Percentiles rank a stretch among this genome's conserved stretches.
Evolutionary conservation across 2,888 invertebrate species (phyloP).

Genomic region (Hartigia nigra): DNA sequence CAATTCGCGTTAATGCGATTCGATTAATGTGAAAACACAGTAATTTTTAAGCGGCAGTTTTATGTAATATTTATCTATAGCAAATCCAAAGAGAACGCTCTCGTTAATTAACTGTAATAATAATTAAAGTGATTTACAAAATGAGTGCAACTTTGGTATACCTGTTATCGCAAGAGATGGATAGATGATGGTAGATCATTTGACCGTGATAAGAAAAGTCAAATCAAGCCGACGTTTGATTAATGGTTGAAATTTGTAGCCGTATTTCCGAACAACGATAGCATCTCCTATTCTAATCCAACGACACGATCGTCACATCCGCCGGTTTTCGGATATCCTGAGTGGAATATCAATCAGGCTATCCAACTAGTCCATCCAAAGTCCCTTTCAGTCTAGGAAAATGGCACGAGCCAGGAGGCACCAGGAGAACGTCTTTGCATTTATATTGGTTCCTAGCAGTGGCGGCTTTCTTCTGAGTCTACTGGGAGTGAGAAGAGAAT

Average conservation of each 20-base stretch:
- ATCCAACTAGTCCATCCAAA: slow-evolving; percentile 15
- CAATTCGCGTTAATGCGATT: too few species aligned
- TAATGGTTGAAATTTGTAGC: slow-evolving; percentile 1
- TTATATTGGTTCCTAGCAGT: slow-evolving; percentile 44
- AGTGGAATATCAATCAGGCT: slow-evolving; percentile 58
- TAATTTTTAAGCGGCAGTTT: background rate
- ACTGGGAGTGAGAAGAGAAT: background rate
- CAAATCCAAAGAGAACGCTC: background rate
- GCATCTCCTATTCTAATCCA: slow-evolving; percentile 43
- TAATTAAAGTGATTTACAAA: background rate
- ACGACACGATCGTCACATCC: slow-evolving; percentile 41
- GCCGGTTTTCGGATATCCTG: slow-evolving; percentile 52
- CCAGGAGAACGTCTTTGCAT: slow-evolving; percentile 47
- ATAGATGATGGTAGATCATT: background rate
- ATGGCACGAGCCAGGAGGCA: slow-evolving; percentile 14
- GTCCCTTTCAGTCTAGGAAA: slow-evolving; percentile 33
- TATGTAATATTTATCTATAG: background rate
- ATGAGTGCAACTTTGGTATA: background rate
- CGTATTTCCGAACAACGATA: slow-evolving; percentile 4
- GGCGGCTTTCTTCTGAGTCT: background rate
- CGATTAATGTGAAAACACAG: background rate
- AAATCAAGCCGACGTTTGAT: background rate
- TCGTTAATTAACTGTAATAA: background rate
- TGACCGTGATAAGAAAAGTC: background rate
- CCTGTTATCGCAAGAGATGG: background rate